Evolutionary conservation across 2,797 vertebrate genomes (phyloP), one percentile per base, ranked within the genome.

Genomic region (Eospalax fontanierii): DNA sequence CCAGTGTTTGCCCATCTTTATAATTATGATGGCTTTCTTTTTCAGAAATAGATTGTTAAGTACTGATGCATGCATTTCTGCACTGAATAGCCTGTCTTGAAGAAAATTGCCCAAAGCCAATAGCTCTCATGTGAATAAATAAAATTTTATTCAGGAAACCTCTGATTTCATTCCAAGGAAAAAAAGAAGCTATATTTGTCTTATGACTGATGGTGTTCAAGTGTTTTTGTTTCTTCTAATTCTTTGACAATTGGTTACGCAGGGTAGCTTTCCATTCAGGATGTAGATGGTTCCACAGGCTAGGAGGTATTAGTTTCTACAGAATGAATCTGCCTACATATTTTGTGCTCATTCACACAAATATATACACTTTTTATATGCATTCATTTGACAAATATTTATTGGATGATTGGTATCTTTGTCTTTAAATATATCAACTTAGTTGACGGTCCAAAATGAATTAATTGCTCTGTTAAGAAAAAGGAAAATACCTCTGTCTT

Each of bases 21-120:
- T 95, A 88, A 96, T 90, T 83, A 57, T 10, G 33, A 87, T 80
- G 35, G 78, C 70, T 90, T 85, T 95, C 85, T 63, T 96, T 94
- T 95, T 89, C 59, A 93, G 86, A 90, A 96, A 83, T 54, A 91
- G 86, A 86, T 89, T 63, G 40, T 63, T 65, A 90, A 63, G 68
- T 35, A 79, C 43, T 26, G 80, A 76, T 26, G 35, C 43, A 46
- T 75, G 78, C 71, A n/a, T 91, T 84, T 94, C 92, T 93, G 59
- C 21, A 54, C 79, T 63, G 85, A 90, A 85, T 86, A 75, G 30
- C 30, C 46, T 80, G 38, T 30, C 65, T 88, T 79, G 76, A 91
- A 18, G 46, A 95, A 76, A 89, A 88, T 43, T 79, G 92, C 71
- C 50, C 65, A 81, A 93, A 91, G n/a, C 63, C 63, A 78, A 7